These are phyloP conservation scores for Cyphomyrus discorhynchus DNA, from an alignment of 2,113 vertebrate genomes.

Conservation along the genomic window DNA sequence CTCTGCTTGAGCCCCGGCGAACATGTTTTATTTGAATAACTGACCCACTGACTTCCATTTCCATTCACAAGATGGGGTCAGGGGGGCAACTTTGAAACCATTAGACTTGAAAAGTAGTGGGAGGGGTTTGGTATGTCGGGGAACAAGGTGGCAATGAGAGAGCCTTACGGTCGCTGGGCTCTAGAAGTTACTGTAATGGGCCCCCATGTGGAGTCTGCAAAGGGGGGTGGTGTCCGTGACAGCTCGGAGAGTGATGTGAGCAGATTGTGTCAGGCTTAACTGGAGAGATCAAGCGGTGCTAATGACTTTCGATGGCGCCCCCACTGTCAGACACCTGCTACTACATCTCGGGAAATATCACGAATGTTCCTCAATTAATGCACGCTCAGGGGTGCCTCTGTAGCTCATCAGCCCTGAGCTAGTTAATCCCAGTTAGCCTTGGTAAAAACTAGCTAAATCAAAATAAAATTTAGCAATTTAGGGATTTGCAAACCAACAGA, in stretches of 20 bases:
- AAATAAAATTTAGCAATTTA: neutral
- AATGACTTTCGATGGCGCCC: neutral
- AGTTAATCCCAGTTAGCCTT: neutral
- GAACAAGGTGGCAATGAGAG: neutral
- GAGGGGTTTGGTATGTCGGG: neutral
- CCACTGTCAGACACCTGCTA: neutral
- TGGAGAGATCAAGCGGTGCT: neutral
- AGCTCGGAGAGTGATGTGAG: neutral
- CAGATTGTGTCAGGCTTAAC: neutral
- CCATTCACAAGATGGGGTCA: neutral
- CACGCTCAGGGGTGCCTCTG: neutral
- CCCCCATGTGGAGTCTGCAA: neutral
- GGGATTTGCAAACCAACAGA: neutral
- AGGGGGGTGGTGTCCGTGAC: neutral
- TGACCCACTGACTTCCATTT: neutral
- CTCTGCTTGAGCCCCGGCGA: neutral
- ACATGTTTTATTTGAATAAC: conserved; percentile 1
- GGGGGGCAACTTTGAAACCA: neutral
- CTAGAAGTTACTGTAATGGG: neutral
- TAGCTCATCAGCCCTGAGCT: neutral
- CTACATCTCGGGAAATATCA: neutral
- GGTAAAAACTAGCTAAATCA: neutral
- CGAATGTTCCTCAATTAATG: neutral
- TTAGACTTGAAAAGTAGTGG: neutral
- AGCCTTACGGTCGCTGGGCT: no score